phyloP scores from a whole-genome alignment of 2,888 invertebrate genomes.

The Saturnia japonica region DNA sequence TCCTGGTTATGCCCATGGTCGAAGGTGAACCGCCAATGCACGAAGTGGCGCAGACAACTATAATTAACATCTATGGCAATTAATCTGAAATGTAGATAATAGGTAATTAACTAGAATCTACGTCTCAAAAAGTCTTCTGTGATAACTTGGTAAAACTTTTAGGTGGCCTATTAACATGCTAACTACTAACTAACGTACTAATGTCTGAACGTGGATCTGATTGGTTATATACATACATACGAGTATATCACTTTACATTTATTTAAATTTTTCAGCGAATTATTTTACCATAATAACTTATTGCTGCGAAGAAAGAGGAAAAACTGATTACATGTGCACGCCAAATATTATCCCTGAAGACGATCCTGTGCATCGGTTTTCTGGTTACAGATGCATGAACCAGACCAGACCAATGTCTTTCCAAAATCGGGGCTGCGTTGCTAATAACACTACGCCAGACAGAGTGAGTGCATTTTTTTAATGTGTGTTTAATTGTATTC shows the following conservation, averaged over 20 bases:
- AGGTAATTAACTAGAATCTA: too few species aligned
- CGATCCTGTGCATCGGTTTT: slow-evolving; percentile 43
- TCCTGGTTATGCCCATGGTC: too few species aligned
- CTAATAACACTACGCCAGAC: slow-evolving; percentile 35
- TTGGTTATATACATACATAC: background rate
- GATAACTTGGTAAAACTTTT: too few species aligned
- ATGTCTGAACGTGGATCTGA: background rate
- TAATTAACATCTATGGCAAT: too few species aligned
- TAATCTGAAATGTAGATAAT: too few species aligned
- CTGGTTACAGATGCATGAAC: slow-evolving; percentile 41
- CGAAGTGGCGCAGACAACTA: too few species aligned
- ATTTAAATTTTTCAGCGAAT: slow-evolving; percentile 34
- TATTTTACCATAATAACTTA: slow-evolving; percentile 33
- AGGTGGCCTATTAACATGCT: too few species aligned
- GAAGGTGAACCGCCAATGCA: too few species aligned
- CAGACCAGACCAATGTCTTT: slow-evolving; percentile 43
- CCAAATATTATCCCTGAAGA: slow-evolving; percentile 37
- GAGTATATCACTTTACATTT: too few species aligned
- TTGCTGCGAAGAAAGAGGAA: slow-evolving; percentile 39
- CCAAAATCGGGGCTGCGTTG: slow-evolving; percentile 40
- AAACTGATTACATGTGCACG: slow-evolving; percentile 34
- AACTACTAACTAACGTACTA: too few species aligned
- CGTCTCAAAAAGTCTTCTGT: too few species aligned
- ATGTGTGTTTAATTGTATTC: background rate
- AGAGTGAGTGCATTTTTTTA: slow-evolving; percentile 31